phyloP scores from a whole-genome alignment of 2,113 vertebrate species.

The Lamprologus lemairii region DNA sequence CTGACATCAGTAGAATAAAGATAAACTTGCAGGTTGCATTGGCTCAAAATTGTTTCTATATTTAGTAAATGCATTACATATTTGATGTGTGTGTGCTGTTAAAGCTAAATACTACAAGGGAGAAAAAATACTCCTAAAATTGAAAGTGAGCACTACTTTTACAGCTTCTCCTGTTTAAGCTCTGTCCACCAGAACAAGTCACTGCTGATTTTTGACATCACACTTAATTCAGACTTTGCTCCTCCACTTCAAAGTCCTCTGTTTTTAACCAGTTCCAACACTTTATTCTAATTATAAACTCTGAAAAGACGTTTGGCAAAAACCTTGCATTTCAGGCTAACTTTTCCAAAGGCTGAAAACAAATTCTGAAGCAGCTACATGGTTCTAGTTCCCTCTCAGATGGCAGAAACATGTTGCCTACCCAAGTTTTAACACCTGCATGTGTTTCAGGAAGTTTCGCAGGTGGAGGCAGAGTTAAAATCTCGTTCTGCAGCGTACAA shows the following conservation, averaged over 20 bases:
- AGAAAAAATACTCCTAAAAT: background rate
- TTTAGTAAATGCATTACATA: background rate
- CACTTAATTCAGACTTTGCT: background rate
- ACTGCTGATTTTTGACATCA: background rate
- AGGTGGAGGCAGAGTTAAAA: slow-evolving; percentile 85
- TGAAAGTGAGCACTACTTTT: background rate
- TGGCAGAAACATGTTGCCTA: background rate
- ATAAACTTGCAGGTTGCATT: background rate
- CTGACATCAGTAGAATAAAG: background rate
- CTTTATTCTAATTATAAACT: background rate
- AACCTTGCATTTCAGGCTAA: fast-evolving
- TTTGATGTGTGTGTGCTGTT: background rate
- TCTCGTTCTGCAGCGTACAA: slow-evolving; percentile 73
- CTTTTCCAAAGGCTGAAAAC: background rate
- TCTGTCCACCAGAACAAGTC: background rate
- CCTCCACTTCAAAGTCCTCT: background rate
- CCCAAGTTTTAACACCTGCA: background rate
- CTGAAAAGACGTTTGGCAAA: background rate
- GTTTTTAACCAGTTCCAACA: background rate
- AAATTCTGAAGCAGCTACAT: background rate
- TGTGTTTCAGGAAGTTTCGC: slow-evolving; percentile 80
- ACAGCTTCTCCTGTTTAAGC: background rate
- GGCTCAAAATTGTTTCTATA: background rate
- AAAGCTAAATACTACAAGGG: background rate
- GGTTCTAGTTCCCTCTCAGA: background rate